Base-by-base conservation (phyloP, 2,797 vertebrate genomes). In the Aeoliscus strigatus region DNA sequence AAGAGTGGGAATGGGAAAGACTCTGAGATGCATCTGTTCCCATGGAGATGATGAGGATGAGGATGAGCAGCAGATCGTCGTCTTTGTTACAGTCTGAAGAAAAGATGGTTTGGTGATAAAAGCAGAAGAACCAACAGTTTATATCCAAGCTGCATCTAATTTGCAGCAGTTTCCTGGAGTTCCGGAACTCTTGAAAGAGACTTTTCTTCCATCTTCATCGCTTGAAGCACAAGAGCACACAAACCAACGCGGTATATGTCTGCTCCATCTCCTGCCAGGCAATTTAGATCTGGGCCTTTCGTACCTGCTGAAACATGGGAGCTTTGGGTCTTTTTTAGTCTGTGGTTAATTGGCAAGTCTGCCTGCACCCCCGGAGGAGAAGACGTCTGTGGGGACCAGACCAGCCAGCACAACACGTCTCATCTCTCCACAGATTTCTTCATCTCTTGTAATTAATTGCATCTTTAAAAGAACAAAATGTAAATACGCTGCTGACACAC, bases 391-490 rank as follows among this genome's bases (percentile, higher is more conserved):
- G 12, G 72, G 75, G 77, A 80, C 51, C 45, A 61, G 56, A 49
- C 39, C 40, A 58, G 52, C 59, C 39, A 31, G 37, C 42, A 39
- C 57, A 46, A 38, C 18, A 6, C 51, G 51, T 72, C 66, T 65
- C 66, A 51, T 76, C 67, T 70, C 75, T 76, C 70, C 31, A 42
- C 67, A 75, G 73, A 73, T 53, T 80, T 78, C 64, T 72, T 80
- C 64, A 71, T 77, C 53, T 75, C 60, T 63, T 55, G 59, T 81
- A 82, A 85, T 86, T 76, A 85, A 83, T 77, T 64, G 65, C 62
- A 59, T 80, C 79, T 84, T 81, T 82, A 82, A 81, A 85, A 78
- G 79, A 77, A 74, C 57, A 75, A 80, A 83, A 81, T 81, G 71
- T 75, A 80, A 84, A 84, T 71, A 77, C 36, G 53, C 45, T 9